Conservation (phyloP, 2,888 invertebrate genomes). For the Hofmannophila pseudospretella region DNA sequence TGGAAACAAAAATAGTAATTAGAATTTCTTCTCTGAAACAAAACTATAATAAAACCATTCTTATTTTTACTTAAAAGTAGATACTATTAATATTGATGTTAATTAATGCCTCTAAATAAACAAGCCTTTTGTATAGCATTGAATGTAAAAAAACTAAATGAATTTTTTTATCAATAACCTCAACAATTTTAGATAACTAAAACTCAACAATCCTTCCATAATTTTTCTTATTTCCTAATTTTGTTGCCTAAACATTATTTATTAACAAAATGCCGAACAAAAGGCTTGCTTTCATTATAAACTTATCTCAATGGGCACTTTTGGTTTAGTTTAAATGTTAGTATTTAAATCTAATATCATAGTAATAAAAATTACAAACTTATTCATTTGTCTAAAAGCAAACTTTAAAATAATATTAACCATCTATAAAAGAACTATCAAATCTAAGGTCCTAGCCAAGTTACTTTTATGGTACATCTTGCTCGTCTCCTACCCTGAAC, state of each 20-base stretch:
- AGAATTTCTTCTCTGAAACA: slow-evolving; percentile 76
- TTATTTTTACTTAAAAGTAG: slow-evolving; percentile 71
- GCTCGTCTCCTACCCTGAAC: slow-evolving; percentile 62
- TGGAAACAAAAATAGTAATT: slow-evolving; percentile 77
- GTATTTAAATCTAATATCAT: slow-evolving; percentile 71
- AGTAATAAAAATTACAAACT: slow-evolving; percentile 74
- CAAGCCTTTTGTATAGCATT: slow-evolving; percentile 69
- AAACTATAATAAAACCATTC: slow-evolving; percentile 75
- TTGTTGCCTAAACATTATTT: slow-evolving; percentile 73
- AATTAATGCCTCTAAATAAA: slow-evolving; percentile 73
- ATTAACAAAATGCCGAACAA: slow-evolving; percentile 69
- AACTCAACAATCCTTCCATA: slow-evolving; percentile 71
- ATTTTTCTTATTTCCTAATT: slow-evolving; percentile 71
- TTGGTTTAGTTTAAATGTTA: slow-evolving; percentile 76
- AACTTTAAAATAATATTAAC: slow-evolving; percentile 70
- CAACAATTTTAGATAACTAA: slow-evolving; percentile 74
- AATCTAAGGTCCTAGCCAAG: slow-evolving; percentile 70
- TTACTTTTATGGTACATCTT: slow-evolving; percentile 66
- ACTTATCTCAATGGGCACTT: slow-evolving; percentile 79
- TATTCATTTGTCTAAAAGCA: slow-evolving; percentile 70
- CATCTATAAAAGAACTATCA: slow-evolving; percentile 72
- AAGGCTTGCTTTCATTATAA: slow-evolving; percentile 69
- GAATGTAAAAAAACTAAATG: slow-evolving; percentile 61
- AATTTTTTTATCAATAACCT: slow-evolving; percentile 61
- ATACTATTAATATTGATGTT: slow-evolving; percentile 73